Evolutionary conservation across 2,888 invertebrate species (phyloP).

Genomic region (Tipula confusa): DNA sequence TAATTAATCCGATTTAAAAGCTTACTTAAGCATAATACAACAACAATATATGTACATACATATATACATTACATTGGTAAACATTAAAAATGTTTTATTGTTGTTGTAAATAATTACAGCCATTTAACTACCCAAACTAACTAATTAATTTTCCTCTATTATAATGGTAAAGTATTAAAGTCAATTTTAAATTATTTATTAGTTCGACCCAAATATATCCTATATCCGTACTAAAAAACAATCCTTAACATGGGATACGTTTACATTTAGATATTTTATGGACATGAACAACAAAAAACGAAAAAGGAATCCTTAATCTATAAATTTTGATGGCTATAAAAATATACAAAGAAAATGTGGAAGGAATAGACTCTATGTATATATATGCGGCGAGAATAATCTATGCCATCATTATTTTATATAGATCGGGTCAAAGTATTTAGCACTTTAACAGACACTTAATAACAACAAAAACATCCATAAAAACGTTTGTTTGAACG

Average conservation of each 20-base stretch:
- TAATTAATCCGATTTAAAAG: too few relatives aligned
- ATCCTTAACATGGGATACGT: not conserved
- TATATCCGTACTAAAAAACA: not conserved
- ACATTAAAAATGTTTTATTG: not conserved
- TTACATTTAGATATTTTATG: not conserved
- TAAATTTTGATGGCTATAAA: slow-evolving; percentile 3
- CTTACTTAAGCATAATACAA: too few relatives aligned
- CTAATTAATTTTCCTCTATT: not conserved
- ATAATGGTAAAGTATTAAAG: not conserved
- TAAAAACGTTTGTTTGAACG: not conserved
- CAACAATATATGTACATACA: too few relatives aligned
- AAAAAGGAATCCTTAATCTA: not conserved
- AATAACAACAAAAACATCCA: not conserved
- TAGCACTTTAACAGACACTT: slow-evolving; percentile 25
- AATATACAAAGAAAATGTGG: not conserved
- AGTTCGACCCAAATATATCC: slow-evolving; percentile 8
- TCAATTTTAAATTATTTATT: slow-evolving; percentile 25
- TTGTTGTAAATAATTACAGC: not conserved
- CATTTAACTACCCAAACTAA: not conserved
- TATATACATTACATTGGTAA: not conserved
- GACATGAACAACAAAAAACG: not conserved
- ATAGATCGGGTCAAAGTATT: not conserved
- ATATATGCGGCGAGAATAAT: not conserved
- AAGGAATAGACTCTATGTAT: not conserved
- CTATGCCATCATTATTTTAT: not conserved